A percentile compares a stretch with the other conserved stretches of the same genome.
Evolutionary conservation across 2,888 invertebrate species (phyloP).

Genomic region (Netelia virgata): DNA sequence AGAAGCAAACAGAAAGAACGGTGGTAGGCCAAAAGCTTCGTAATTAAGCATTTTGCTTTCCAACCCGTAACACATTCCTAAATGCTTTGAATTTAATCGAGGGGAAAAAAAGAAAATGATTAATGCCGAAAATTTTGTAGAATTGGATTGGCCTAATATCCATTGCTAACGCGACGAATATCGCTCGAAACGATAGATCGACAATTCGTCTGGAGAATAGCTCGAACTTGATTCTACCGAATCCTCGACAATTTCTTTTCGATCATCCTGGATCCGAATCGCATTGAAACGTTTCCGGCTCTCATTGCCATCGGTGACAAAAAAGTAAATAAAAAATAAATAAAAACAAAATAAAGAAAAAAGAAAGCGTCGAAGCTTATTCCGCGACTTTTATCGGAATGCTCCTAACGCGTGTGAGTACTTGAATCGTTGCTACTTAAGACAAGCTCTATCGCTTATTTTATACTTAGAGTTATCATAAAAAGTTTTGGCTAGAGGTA

Average conservation of each 20-base stretch:
- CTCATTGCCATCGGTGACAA: constrained; percentile 3
- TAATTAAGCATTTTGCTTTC: constrained; percentile 33
- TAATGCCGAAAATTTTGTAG: constrained; percentile 41
- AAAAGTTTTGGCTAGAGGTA: constrained; percentile 80
- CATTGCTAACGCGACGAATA: constrained; percentile 26
- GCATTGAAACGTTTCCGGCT: constrained; percentile 16
- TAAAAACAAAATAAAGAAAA: constrained; percentile 13
- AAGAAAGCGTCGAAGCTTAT: constrained; percentile 57
- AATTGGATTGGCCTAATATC: constrained; percentile 63
- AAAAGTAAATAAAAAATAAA: constrained; percentile 16
- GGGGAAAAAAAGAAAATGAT: constrained; percentile 36
- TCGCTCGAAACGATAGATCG: constrained; percentile 21
- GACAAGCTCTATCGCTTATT: constrained; percentile 84
- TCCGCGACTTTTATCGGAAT: constrained; percentile 70
- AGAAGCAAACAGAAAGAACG: constrained; percentile 71
- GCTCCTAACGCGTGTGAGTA: constrained; percentile 78
- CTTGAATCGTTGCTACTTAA: constrained; percentile 83
- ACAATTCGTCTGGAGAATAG: constrained; percentile 13
- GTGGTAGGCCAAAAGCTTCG: constrained; percentile 68
- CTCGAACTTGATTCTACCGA: neutral
- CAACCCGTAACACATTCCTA: constrained; percentile 38
- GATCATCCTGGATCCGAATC: constrained; percentile 12
- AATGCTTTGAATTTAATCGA: constrained; percentile 55
- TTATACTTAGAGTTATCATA: constrained; percentile 83
- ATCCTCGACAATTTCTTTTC: constrained; percentile 6